phyloP scores from a whole-genome alignment of 2,113 vertebrate species.

The Cheilinus undulatus region DNA sequence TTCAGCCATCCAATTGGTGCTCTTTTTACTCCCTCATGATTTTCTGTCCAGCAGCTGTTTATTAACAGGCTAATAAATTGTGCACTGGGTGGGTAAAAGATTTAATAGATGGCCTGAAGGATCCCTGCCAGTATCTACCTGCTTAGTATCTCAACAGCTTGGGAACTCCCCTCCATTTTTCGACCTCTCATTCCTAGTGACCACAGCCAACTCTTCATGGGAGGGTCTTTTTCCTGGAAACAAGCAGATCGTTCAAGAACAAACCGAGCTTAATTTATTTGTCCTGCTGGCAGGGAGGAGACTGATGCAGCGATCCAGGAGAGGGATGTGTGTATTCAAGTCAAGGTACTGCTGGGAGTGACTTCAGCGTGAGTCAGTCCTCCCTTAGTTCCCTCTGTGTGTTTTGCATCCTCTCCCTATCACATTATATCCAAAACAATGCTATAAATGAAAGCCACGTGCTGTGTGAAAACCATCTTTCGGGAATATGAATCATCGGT shows the following conservation, averaged over 20 bases:
- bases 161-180: constrained; percentile 15
- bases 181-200: constrained; percentile 65
- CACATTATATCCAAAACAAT: constrained; percentile 29
- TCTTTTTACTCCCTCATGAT: not conserved
- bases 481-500: constrained; percentile 50
- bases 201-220: constrained; percentile 47
- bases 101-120: not conserved
- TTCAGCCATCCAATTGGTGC: not conserved
- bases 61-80: constrained; percentile 1
- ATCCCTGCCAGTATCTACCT: not conserved
- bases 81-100: not conserved
- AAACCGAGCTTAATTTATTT: constrained; percentile 71
- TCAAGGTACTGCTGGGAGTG: constrained; percentile 69
- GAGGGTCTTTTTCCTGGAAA: constrained; percentile 68
- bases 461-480: constrained; percentile 48
- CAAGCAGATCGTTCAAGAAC: constrained; percentile 54
- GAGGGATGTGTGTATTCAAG: constrained; percentile 62
- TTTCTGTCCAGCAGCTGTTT: too few relatives aligned
- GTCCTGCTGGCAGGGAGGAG: constrained; percentile 65
- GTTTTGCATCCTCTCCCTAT: constrained; percentile 54
- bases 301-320: constrained; percentile 63
- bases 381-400: constrained; percentile 52
- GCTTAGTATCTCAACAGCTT: not conserved
- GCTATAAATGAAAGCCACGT: constrained; percentile 52
- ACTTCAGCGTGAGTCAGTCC: constrained; percentile 66